Base-by-base conservation (phyloP, 2,888 invertebrate species). In the Anthrax anthrax region DNA sequence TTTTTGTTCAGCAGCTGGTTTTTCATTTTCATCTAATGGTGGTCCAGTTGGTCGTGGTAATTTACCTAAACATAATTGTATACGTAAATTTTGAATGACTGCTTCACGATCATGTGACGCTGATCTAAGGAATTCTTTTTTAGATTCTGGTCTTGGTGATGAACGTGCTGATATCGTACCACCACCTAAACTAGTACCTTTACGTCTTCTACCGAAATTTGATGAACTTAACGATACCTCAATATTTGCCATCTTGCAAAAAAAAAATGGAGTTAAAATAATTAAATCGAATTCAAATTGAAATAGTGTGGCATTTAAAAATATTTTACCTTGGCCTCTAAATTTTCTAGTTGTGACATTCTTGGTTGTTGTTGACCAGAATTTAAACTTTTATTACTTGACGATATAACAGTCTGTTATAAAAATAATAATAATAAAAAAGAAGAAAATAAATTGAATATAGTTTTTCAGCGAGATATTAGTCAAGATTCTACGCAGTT, bases 51-150 rank as follows among this genome's bases (percentile, higher is more conserved):
- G 63, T 46, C 72, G 58, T 39, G 66, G 64, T 50, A 66, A 44
- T 43, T 67, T 66, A 12, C 62, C 64, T 50, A 63, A 57, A 39
- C 65, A 65, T 16, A 68, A 52, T 52, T 68, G 67, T 43, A 66
- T 62, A 47, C 68, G 60, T 32, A 68, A 54, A 55, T 77, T 86
- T 63, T 86, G 84, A 65, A 88, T 88, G 46, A 86, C 79, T 42
- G 83, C 80, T 61, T 88, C 88, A 58, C 86, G 86, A 65, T 88
- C 88, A 39, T 78, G 73, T 36, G 88, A 69, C 2, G 83, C 81
- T 43, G 80, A 76, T 47, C 80, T 75, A 52, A 82, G 71, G n/a
- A n/a, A n/a, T n/a, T n/a, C n/a, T 54, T 77, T 78, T 64, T 84
- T 86, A 13, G 69, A 65, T 56, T 63, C 64, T 50, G 61, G 37